Evolutionary conservation across 1,140 invertebrate genomes (phyloP).

Genomic region (Lepeophtheirus salmonis): DNA sequence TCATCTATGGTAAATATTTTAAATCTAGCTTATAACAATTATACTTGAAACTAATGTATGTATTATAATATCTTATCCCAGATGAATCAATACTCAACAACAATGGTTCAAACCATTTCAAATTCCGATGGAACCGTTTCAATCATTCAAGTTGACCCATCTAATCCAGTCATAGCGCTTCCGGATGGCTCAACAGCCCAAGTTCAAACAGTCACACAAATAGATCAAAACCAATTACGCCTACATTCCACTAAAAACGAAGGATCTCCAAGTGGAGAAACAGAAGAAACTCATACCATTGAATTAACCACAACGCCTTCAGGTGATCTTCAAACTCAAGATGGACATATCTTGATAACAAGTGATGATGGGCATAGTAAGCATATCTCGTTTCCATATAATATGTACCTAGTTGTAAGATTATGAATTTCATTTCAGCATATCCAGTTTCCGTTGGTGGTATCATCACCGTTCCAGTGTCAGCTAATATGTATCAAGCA

Average conservation of each 20-base stretch:
- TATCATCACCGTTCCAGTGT: constrained; percentile 84
- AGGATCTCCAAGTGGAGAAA: not conserved
- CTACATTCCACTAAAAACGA: not conserved
- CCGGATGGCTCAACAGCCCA: constrained; percentile 88
- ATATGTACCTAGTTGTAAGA: too few species aligned
- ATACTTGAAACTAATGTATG: too few species aligned
- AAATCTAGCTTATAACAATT: not conserved
- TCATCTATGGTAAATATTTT: not conserved
- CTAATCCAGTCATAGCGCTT: constrained; percentile 77
- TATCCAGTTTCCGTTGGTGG: constrained; percentile 57
- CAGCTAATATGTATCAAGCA: constrained; percentile 85
- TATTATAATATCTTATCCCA: too few species aligned
- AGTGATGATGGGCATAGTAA: constrained; percentile 44
- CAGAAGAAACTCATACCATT: constrained; percentile 4
- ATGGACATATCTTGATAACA: constrained; percentile 26
- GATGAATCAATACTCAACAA: not conserved
- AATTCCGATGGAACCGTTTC: constrained; percentile 91
- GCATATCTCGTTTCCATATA: too few species aligned
- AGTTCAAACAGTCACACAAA: constrained; percentile 67
- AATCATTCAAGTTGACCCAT: constrained; percentile 86
- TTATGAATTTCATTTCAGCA: too few species aligned
- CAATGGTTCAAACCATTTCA: constrained; percentile 76
- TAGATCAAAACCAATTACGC: constrained; percentile 31
- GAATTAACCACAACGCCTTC: not conserved
- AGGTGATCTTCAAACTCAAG: constrained; percentile 18